Conservation (phyloP, 2,888 invertebrate species). For the Nomada lathburiana region DNA sequence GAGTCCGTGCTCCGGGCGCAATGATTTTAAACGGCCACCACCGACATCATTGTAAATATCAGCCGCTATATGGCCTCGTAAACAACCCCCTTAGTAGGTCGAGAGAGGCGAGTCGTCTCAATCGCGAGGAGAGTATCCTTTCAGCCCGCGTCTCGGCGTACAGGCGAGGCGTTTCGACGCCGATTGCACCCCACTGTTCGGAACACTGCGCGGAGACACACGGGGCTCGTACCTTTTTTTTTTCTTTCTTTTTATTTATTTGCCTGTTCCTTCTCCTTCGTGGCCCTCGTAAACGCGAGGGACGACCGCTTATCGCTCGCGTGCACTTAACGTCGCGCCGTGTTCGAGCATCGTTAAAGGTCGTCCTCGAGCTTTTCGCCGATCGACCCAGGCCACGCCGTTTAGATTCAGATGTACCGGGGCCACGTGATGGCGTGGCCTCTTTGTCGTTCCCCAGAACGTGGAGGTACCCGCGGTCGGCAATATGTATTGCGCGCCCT, state of each 20-base stretch:
- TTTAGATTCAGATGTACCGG: neutral
- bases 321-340: constrained; percentile 39
- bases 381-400: constrained; percentile 1
- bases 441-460: neutral
- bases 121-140: constrained; percentile 49
- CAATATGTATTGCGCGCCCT: constrained; percentile 1
- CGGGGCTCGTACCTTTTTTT: neutral
- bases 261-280: constrained; percentile 41
- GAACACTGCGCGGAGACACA: constrained; percentile 15
- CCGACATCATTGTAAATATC: constrained; percentile 83
- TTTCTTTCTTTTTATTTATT: too few species aligned
- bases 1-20: constrained; percentile 76
- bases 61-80: constrained; percentile 81
- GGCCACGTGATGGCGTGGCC: constrained; percentile 7
- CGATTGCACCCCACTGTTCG: constrained; percentile 61
- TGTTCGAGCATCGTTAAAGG: constrained; percentile 55
- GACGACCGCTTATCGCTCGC: constrained; percentile 42
- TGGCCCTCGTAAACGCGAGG: constrained; percentile 47
- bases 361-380: constrained; percentile 42
- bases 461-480: neutral
- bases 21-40: constrained; percentile 75
- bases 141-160: constrained; percentile 42
- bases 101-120: constrained; percentile 64
- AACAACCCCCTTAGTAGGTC: constrained; percentile 78
- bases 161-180: constrained; percentile 5